Conservation (phyloP, 1,140 invertebrate genomes). For the Leptestheria dahalacensis region DNA sequence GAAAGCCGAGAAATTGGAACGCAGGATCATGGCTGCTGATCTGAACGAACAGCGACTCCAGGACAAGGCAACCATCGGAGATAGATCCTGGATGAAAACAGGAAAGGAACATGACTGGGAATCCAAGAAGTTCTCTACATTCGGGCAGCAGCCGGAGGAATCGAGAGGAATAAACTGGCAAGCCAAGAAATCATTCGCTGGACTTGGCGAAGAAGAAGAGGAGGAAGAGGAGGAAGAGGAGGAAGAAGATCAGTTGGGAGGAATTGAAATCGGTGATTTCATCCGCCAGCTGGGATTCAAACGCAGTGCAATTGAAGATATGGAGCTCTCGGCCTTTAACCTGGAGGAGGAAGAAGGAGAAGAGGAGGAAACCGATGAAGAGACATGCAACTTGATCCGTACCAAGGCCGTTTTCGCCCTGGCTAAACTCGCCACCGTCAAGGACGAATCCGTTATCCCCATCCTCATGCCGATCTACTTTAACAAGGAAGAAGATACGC, state of each 20-base stretch:
- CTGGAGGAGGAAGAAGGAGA: not conserved
- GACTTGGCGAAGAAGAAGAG: not conserved
- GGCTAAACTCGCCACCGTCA: slow-evolving; percentile 16
- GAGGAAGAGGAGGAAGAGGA: not conserved
- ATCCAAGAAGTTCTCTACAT: no score
- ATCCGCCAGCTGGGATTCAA: no score
- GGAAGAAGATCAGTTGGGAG: not conserved
- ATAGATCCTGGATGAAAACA: no score
- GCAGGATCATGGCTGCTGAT: not conserved
- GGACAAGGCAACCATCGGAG: no score
- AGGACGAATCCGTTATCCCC: slow-evolving; percentile 18
- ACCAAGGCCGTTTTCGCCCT: slow-evolving; percentile 19
- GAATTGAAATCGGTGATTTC: not conserved
- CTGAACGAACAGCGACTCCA: no score
- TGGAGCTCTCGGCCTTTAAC: not conserved
- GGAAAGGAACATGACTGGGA: no score
- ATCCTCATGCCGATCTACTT: slow-evolving; percentile 20
- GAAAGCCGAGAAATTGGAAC: not conserved
- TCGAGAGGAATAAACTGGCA: no score
- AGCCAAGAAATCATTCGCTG: no score
- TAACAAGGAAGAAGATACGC: slow-evolving; percentile 21
- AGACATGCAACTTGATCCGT: slow-evolving; percentile 13
- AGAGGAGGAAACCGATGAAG: slow-evolving; percentile 10
- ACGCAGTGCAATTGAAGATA: not conserved
- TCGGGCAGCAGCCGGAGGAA: no score